Conservation (phyloP, 1,140 invertebrate genomes). For the Ridgeia piscesae region DNA sequence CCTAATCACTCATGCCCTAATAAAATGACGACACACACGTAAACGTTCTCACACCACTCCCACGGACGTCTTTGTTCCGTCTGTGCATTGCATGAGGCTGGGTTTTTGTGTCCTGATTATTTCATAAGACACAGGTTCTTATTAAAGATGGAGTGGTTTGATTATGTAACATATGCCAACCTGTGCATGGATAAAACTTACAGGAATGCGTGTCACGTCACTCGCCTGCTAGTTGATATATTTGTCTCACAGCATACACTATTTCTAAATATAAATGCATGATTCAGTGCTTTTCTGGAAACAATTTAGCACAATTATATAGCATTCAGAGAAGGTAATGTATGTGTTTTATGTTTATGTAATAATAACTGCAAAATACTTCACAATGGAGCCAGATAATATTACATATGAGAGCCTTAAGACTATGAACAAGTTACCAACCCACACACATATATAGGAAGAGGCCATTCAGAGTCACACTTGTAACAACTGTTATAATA, state of each 20-base stretch:
- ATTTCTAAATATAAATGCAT: not conserved
- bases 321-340: too few relatives aligned
- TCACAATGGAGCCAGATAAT: too few relatives aligned
- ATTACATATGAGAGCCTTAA: too few relatives aligned
- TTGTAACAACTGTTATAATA: too few relatives aligned
- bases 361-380: too few relatives aligned
- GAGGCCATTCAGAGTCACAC: too few relatives aligned
- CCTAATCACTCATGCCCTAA: not conserved
- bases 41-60: not conserved
- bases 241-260: not conserved
- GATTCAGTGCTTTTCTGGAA: not conserved
- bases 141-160: not conserved
- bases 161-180: not conserved
- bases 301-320: not conserved
- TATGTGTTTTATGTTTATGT: too few relatives aligned
- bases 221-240: not conserved
- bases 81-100: not conserved
- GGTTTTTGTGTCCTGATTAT: not conserved
- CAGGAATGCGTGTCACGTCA: not conserved
- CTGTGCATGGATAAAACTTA: not conserved
- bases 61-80: not conserved
- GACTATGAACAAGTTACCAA: too few relatives aligned
- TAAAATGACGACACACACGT: not conserved
- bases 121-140: not conserved
- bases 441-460: too few relatives aligned